Conservation (phyloP, 2,113 vertebrate genomes). For the Myotis lucifugus region DNA sequence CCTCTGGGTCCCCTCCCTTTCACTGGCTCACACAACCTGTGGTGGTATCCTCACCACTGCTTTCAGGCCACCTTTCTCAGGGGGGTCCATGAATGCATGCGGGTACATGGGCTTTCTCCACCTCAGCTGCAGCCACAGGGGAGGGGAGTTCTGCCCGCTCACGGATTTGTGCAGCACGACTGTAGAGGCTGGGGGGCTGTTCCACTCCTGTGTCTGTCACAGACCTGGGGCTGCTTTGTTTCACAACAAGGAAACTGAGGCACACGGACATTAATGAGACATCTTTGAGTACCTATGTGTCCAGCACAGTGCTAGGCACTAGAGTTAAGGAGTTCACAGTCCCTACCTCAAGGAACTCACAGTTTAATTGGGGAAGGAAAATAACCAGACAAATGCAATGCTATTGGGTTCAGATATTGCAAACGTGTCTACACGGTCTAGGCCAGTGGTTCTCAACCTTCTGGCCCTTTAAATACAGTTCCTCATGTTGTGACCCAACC, state of each 20-base stretch:
- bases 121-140: not conserved
- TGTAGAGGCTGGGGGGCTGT: not conserved
- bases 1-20: not conserved
- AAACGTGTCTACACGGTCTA: not conserved
- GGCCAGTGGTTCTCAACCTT: too few species aligned
- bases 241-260: not conserved
- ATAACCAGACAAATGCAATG: not conserved
- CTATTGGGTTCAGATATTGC: not conserved
- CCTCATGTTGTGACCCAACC: too few species aligned
- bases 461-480: too few species aligned
- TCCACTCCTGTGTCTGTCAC: not conserved
- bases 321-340: not conserved
- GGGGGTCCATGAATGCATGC: not conserved
- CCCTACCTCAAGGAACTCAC: not conserved
- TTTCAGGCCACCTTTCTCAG: accelerated
- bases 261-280: not conserved
- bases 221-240: not conserved
- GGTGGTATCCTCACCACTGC: not conserved
- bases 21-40: not conserved
- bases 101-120: not conserved
- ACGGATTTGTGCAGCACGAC: not conserved
- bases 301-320: not conserved
- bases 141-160: not conserved
- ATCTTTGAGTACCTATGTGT: not conserved
- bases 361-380: not conserved